A percentile compares a stretch with the other conserved stretches of the same genome.
Evolutionary conservation across 2,797 vertebrate genomes (phyloP).

Genomic region (Spinus olivaceus): DNA sequence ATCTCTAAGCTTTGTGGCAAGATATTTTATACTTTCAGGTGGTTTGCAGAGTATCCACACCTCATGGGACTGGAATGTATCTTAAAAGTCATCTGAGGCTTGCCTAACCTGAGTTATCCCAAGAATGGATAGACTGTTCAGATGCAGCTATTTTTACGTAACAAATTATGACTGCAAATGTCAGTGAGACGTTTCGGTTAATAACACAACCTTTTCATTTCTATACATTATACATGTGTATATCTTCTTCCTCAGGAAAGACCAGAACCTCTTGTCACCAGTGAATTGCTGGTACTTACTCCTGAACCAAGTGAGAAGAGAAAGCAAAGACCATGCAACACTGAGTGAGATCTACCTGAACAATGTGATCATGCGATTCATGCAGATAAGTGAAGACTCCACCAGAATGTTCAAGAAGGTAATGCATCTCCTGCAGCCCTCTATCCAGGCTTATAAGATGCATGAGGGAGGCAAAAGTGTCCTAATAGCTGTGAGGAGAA

Average conservation of each 20-base stretch:
- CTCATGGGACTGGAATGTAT: not conserved
- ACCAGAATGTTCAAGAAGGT: slow-evolving; percentile 98
- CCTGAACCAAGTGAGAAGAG: slow-evolving; percentile 95
- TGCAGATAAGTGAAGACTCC: slow-evolving; percentile 98
- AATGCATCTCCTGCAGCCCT: not conserved
- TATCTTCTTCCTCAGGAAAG: slow-evolving; percentile 83
- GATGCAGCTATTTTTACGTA: not conserved
- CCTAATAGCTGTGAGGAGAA: slow-evolving; percentile 15
- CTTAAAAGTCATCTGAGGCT: not conserved
- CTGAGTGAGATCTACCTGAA: slow-evolving; percentile 98
- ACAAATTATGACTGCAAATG: not conserved
- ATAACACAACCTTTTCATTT: not conserved
- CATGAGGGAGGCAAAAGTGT: not conserved
- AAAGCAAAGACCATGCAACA: slow-evolving; percentile 97
- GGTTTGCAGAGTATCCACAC: not conserved
- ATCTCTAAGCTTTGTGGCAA: not conserved
- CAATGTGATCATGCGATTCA: slow-evolving; percentile 99
- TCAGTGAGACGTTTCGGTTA: not conserved
- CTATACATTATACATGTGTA: not conserved
- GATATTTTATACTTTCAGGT: not conserved
- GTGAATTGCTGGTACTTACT: slow-evolving; percentile 99
- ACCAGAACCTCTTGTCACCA: slow-evolving; percentile 96
- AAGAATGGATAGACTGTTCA: not conserved
- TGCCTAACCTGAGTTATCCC: not conserved
- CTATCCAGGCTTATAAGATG: not conserved